phyloP scores from a whole-genome alignment of 2,797 vertebrate genomes.

The Sebastes iracundus region DNA sequence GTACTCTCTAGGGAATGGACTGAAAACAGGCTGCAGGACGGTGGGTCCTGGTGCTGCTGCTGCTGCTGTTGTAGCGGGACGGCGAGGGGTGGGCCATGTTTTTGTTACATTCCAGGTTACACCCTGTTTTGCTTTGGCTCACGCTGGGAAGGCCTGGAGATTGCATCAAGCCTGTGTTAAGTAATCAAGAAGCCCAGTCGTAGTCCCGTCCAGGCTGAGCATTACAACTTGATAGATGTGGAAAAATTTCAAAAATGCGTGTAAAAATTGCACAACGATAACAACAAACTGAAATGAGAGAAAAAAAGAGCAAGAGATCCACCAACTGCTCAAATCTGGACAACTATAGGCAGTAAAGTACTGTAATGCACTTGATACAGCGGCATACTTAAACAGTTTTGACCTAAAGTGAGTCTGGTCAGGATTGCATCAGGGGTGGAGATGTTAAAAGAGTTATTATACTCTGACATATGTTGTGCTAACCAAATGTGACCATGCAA shows the following conservation, averaged over 20 bases:
- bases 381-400: neutral
- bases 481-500: neutral
- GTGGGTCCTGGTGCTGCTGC: slow-evolving; percentile 24
- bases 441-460: neutral
- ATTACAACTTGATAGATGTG: slow-evolving; percentile 6
- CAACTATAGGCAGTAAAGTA: neutral
- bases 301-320: neutral
- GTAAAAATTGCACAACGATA: neutral
- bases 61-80: slow-evolving; percentile 12
- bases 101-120: slow-evolving; percentile 79
- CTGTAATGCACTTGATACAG: neutral
- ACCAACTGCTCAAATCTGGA: neutral
- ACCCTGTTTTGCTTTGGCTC: slow-evolving; percentile 75
- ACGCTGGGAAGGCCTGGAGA: slow-evolving; percentile 44
- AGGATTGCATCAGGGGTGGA: neutral
- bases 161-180: slow-evolving; percentile 73
- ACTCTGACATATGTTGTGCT: neutral
- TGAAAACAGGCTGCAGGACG: slow-evolving; percentile 30
- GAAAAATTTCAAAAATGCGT: neutral
- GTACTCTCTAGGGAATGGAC: slow-evolving; percentile 18
- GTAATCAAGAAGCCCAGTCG: slow-evolving; percentile 41
- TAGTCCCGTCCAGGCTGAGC: neutral
- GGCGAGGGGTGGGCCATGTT: slow-evolving; percentile 46
- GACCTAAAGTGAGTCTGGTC: neutral
- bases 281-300: neutral